Base-by-base conservation (phyloP, 2,113 vertebrate species). In the Cacatua alba region DNA sequence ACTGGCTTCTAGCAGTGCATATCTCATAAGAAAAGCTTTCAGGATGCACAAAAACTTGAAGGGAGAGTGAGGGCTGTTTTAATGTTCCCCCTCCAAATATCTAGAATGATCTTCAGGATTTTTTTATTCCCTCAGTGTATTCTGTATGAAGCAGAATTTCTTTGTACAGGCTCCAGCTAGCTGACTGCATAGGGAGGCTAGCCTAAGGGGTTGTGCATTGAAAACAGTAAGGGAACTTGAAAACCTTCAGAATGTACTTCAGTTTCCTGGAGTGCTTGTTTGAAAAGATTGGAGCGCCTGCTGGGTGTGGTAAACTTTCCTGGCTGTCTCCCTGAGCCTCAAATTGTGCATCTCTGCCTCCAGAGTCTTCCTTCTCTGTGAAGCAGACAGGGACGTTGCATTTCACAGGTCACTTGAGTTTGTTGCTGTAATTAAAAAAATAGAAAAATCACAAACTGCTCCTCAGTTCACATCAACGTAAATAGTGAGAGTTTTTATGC, bases 111-210 rank as follows among this genome's bases (percentile, higher is more conserved):
- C 85, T 90, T 80, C 12, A 72, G 67, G 57, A 43, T 5, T 85
- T 86, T 89, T 77, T 77, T 60, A 67, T 80, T 41, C 63, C 69
- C 72, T 88, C 69, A 41, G 19, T 62, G 62, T 82, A 84, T 94
- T 90, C 62, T 69, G 20, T 62, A 37, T 68, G 87, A 59, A 83
- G 71, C 76, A 95, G 69, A 67, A 60, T 92, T 65, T 80, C 90
- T 96, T 92, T 94, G 94, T 96, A 76, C 82, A 77, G 70, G 85
- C 77, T 96, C 94, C 94, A 97, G 91, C 82, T 94, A 82, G 70
- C 91, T 95, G 82, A 57, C 91, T 95, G 2, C 90, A 70, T 10
- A 72, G 82, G 37, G 77, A 90, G 85, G 82, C 72, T 90, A 94
- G 92, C 91, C 95, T 88, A 49, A 77, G 85, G 92, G 92, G 46